Percentiles rank a stretch among this genome's conserved stretches.
phyloP scores from a whole-genome alignment of 2,888 invertebrate species.

The Eristalinus aeneus region DNA sequence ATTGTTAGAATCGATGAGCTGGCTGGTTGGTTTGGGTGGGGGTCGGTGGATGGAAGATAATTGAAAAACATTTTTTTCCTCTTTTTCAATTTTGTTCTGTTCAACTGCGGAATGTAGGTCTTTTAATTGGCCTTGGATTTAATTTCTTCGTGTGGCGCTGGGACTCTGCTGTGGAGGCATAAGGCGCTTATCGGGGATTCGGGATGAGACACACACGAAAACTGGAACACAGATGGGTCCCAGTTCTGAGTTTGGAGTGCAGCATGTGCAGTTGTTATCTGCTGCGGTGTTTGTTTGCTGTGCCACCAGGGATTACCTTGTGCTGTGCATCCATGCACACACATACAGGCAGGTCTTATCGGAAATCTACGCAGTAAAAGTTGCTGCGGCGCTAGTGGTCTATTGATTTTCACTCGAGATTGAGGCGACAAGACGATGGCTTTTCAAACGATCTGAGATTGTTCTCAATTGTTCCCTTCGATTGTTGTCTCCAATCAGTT shows the following conservation, averaged over 20 bases:
- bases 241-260: neutral
- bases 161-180: neutral
- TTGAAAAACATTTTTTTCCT: conserved; percentile 23
- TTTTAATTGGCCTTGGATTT: conserved; percentile 33
- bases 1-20: neutral
- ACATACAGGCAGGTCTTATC: neutral
- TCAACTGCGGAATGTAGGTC: conserved; percentile 2
- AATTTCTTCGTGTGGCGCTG: neutral
- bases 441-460: too few relatives aligned
- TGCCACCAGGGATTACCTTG: neutral
- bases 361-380: neutral
- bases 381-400: neutral
- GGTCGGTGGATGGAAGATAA: neutral
- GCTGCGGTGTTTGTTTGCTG: neutral
- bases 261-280: neutral
- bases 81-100: neutral
- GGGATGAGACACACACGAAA: neutral
- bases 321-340: neutral
- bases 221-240: neutral
- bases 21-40: neutral
- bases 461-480: too few relatives aligned
- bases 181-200: neutral
- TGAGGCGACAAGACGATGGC: neutral
- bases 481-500: too few relatives aligned
- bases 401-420: neutral